phyloP scores from a whole-genome alignment of 2,113 vertebrate genomes.

The Sander lucioperca region DNA sequence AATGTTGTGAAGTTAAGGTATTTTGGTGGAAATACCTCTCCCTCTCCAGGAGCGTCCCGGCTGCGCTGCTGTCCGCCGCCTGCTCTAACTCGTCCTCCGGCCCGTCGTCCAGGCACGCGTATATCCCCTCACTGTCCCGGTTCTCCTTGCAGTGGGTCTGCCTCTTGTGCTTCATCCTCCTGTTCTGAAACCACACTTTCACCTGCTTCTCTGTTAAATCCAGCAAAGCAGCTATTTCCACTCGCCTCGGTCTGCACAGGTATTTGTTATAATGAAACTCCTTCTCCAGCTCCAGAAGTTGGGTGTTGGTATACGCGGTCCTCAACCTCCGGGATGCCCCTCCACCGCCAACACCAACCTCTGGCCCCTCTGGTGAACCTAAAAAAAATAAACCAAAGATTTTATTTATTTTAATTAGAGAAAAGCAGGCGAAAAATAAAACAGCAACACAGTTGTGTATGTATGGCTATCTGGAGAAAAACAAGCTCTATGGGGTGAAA shows the following conservation, averaged over 20 bases:
- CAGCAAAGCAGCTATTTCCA: slow-evolving; percentile 95
- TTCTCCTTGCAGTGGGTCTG: slow-evolving; percentile 98
- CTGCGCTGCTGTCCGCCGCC: slow-evolving; percentile 84
- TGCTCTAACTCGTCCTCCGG: slow-evolving; percentile 89
- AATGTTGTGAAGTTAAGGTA: slow-evolving; percentile 89
- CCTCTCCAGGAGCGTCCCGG: slow-evolving; percentile 90
- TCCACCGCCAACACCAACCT: slow-evolving; percentile 82
- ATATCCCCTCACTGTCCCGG: slow-evolving; percentile 91
- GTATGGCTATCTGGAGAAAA: neutral
- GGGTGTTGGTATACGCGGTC: slow-evolving; percentile 98
- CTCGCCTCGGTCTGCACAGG: slow-evolving; percentile 95
- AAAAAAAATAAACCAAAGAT: slow-evolving; percentile 30
- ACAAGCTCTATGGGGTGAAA: slow-evolving; percentile 57
- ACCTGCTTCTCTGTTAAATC: slow-evolving; percentile 98
- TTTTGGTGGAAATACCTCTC: slow-evolving; percentile 93
- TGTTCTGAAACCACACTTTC: slow-evolving; percentile 99
- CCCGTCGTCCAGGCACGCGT: slow-evolving; percentile 87
- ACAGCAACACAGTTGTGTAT: neutral
- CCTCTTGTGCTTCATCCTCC: slow-evolving; percentile 98
- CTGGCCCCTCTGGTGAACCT: slow-evolving; percentile 92
- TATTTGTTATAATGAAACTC: slow-evolving; percentile 99
- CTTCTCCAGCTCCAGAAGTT: slow-evolving; percentile 98
- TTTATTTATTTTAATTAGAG: slow-evolving; percentile 8
- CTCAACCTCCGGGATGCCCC: slow-evolving; percentile 92
- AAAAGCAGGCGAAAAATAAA: slow-evolving; percentile 18